These are phyloP conservation scores for Lepisosteus oculatus DNA, from an alignment of 2,113 vertebrate species.

Conservation along the genomic window DNA sequence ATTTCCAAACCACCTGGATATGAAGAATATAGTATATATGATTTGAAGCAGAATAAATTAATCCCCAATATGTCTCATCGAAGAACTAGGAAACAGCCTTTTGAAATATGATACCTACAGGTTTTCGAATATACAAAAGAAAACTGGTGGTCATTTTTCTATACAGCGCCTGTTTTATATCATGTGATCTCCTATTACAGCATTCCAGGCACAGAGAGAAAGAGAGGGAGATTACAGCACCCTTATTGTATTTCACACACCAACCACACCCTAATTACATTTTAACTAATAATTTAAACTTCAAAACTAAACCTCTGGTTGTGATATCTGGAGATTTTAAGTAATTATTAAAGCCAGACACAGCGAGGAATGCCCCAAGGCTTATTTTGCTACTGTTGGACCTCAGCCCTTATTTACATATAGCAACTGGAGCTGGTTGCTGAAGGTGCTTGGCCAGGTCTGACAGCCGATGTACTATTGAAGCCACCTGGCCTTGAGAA, in stretches of 20 bases:
- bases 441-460: slow-evolving; percentile 10
- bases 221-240: not conserved
- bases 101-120: too few species aligned
- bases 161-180: not conserved
- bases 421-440: slow-evolving; percentile 16
- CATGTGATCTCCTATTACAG: not conserved
- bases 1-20: too few species aligned
- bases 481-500: slow-evolving; percentile 28
- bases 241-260: not conserved
- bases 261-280: not conserved
- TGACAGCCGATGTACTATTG: not conserved
- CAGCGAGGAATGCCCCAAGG: not conserved
- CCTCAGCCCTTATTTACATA: slow-evolving; percentile 4
- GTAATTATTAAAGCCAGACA: slow-evolving; percentile 1
- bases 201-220: not conserved
- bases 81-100: too few species aligned
- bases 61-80: too few species aligned
- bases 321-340: not conserved
- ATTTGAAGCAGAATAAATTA: too few species aligned
- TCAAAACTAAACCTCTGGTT: not conserved
- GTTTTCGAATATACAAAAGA: too few species aligned
- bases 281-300: not conserved
- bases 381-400: slow-evolving; percentile 22
- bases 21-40: too few species aligned
- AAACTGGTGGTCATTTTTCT: not conserved